phyloP scores from a whole-genome alignment of 2,888 invertebrate species.

The Ectemnius lituratus region DNA sequence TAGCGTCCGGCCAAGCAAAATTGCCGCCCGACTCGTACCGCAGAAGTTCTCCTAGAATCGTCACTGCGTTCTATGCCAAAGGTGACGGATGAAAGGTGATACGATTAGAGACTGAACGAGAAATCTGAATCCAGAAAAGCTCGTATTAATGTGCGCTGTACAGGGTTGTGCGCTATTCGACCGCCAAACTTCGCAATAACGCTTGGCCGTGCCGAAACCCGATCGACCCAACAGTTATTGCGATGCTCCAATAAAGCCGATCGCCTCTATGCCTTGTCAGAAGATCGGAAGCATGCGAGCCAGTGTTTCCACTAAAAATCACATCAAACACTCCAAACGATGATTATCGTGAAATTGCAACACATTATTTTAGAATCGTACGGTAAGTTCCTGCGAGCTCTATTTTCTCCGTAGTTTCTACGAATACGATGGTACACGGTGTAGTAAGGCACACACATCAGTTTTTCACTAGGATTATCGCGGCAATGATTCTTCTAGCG shows the following conservation, averaged over 20 bases:
- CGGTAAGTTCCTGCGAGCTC: slow-evolving; percentile 42
- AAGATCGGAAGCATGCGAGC: slow-evolving; percentile 26
- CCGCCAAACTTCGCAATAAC: slow-evolving; percentile 26
- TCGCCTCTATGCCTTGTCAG: slow-evolving; percentile 18
- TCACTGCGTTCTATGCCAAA: slow-evolving; percentile 32
- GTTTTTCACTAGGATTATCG: background rate
- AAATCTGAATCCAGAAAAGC: slow-evolving; percentile 34
- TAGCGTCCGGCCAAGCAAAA: slow-evolving; percentile 45
- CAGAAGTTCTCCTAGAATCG: slow-evolving; percentile 17
- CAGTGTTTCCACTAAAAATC: slow-evolving; percentile 22
- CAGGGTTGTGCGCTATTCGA: slow-evolving; percentile 21
- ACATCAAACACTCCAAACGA: slow-evolving; percentile 39
- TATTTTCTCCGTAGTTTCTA: background rate
- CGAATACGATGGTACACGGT: background rate
- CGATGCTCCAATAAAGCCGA: slow-evolving; percentile 17
- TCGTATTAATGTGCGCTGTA: slow-evolving; percentile 38
- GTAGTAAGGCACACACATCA: background rate
- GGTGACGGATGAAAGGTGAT: slow-evolving; percentile 38
- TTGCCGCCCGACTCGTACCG: slow-evolving; percentile 15
- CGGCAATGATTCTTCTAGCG: background rate
- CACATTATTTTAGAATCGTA: slow-evolving; percentile 38
- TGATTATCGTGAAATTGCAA: slow-evolving; percentile 33
- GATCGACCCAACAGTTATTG: slow-evolving; percentile 4
- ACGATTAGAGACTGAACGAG: slow-evolving; percentile 24
- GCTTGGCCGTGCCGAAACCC: slow-evolving; percentile 5